Conservation (phyloP, 1,140 invertebrate species). For the Lepidotrigona ventralis region DNA sequence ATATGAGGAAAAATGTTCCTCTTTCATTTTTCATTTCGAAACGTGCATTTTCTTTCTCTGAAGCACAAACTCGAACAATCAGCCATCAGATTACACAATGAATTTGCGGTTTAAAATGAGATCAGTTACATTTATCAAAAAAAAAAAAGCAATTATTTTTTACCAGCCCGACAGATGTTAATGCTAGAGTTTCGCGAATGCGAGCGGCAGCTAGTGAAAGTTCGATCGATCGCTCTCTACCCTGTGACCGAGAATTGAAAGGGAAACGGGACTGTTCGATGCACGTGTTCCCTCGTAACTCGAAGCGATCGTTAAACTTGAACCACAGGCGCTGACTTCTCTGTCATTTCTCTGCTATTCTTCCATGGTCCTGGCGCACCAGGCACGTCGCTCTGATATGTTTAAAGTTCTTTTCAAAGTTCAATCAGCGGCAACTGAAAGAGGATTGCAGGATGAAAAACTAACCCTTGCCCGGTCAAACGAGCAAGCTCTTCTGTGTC, state of each 20-base stretch:
- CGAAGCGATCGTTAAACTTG: neutral
- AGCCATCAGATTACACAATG: too few species aligned
- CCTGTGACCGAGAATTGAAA: neutral
- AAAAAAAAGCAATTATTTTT: too few species aligned
- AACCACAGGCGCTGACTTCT: neutral
- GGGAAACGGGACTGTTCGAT: neutral
- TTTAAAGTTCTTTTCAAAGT: neutral
- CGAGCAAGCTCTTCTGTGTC: neutral
- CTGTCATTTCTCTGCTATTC: neutral
- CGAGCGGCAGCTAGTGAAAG: neutral
- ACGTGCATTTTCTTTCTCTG: too few species aligned
- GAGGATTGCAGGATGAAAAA: neutral
- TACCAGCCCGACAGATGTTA: neutral
- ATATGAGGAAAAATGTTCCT: too few species aligned
- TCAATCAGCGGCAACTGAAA: neutral
- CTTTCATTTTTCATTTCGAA: too few species aligned
- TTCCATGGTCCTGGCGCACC: too few species aligned
- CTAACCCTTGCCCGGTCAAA: neutral
- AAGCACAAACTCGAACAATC: too few species aligned
- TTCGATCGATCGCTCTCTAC: neutral
- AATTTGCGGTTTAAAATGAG: too few species aligned
- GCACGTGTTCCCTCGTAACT: constrained; percentile 15
- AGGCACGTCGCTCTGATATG: neutral
- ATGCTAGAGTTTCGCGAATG: constrained; percentile 1
- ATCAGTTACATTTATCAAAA: too few species aligned